These are phyloP conservation scores for Carpatolechia fugitivella DNA, from an alignment of 2,888 invertebrate genomes.

Conservation along the genomic window DNA sequence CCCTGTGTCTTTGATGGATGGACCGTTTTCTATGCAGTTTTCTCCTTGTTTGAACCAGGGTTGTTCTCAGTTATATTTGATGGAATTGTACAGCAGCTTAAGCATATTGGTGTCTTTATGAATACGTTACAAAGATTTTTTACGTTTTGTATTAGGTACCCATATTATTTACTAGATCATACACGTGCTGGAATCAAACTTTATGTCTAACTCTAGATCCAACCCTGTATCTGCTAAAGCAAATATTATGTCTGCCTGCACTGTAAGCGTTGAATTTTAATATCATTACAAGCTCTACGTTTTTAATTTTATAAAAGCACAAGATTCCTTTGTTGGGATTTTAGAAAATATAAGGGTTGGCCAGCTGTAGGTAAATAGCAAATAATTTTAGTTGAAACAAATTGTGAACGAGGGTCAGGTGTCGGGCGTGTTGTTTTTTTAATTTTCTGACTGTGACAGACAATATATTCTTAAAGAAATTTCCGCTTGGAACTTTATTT, in stretches of 20 bases:
- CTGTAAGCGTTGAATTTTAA: conserved; percentile 72
- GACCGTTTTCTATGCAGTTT: too few species aligned
- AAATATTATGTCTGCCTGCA: conserved; percentile 47
- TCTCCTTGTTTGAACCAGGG: too few species aligned
- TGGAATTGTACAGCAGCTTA: too few species aligned
- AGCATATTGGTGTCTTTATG: too few species aligned
- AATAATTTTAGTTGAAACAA: conserved; percentile 17
- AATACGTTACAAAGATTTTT: too few species aligned
- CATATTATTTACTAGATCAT: too few species aligned
- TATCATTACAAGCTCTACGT: conserved; percentile 70
- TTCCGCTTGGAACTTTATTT: too few species aligned
- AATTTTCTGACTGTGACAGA: not conserved
- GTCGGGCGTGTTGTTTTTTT: conserved; percentile 10
- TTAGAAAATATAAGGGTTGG: conserved; percentile 25
- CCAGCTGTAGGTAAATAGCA: conserved; percentile 20
- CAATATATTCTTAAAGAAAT: too few species aligned
- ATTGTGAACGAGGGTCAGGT: conserved; percentile 7
- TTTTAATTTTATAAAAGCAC: conserved; percentile 74
- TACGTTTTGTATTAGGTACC: too few species aligned
- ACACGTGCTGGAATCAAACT: too few species aligned
- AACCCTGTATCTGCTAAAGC: conserved; percentile 13
- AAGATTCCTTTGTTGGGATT: conserved; percentile 51
- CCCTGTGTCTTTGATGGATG: too few species aligned
- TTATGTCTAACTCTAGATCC: not conserved
- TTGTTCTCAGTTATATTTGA: too few species aligned